These are phyloP conservation scores for Danio jaintianensis DNA, from an alignment of 2,797 vertebrate species.

Conservation along the genomic window DNA sequence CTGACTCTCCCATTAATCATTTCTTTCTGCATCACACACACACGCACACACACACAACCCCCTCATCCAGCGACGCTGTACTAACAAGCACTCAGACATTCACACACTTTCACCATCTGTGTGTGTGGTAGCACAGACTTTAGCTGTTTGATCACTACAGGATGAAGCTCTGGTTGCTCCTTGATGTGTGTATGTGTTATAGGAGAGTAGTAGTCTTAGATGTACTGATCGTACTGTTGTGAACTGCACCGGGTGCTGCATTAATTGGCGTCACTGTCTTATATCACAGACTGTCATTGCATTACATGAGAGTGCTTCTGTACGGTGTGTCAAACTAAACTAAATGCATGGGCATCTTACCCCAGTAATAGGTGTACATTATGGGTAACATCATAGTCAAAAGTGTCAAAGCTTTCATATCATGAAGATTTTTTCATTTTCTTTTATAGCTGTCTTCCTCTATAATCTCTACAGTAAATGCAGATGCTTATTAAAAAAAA, in stretches of 20 bases:
- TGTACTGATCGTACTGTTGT: background rate
- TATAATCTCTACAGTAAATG: background rate
- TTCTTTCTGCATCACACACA: constrained; percentile 72
- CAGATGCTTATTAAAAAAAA: too few relatives aligned
- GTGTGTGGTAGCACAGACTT: constrained; percentile 1
- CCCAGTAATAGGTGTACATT: background rate
- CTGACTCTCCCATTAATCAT: constrained; percentile 96
- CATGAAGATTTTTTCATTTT: background rate
- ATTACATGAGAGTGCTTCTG: background rate
- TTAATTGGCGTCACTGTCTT: constrained; percentile 13
- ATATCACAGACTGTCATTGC: background rate
- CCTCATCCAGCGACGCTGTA: constrained; percentile 18
- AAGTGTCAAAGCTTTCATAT: background rate
- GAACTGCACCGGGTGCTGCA: background rate
- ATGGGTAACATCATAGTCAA: background rate
- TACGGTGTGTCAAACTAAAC: background rate
- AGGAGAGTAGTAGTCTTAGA: background rate
- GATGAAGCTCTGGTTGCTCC: background rate
- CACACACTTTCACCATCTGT: constrained; percentile 16
- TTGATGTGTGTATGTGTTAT: constrained; percentile 4
- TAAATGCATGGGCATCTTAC: constrained; percentile 8
- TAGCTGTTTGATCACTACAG: constrained; percentile 5
- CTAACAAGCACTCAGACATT: constrained; percentile 3
- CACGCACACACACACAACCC: background rate
- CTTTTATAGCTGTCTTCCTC: background rate